phyloP scores from a whole-genome alignment of 2,888 invertebrate species.

The Panorpa germanica region DNA sequence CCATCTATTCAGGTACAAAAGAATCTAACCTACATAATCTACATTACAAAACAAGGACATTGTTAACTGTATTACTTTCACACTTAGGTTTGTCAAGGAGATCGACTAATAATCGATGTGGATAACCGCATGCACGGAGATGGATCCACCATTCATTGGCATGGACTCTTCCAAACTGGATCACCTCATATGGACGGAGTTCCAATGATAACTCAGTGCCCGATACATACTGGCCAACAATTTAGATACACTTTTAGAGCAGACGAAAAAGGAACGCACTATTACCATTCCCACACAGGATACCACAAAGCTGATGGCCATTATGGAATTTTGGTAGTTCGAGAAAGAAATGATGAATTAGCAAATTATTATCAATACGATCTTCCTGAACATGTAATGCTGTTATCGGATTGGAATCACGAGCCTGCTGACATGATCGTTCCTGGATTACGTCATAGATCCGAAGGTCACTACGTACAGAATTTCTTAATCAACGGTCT shows the following conservation, averaged over 20 bases:
- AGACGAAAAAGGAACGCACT: slow-evolving; percentile 22
- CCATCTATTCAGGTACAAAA: slow-evolving; percentile 28
- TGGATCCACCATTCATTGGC: slow-evolving; percentile 36
- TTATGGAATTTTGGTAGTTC: slow-evolving; percentile 23
- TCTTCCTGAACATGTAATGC: slow-evolving; percentile 25
- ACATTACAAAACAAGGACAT: too few relatives aligned
- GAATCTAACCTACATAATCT: too few relatives aligned
- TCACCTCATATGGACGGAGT: slow-evolving; percentile 25
- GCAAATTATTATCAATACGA: slow-evolving; percentile 25
- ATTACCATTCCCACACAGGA: slow-evolving; percentile 25
- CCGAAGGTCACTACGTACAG: slow-evolving; percentile 14
- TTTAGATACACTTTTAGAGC: slow-evolving; percentile 22
- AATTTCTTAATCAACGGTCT: slow-evolving; percentile 18
- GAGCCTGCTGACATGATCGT: slow-evolving; percentile 15
- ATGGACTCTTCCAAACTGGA: slow-evolving; percentile 23
- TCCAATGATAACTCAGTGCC: slow-evolving; percentile 24
- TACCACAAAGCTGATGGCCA: slow-evolving; percentile 26
- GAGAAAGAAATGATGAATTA: slow-evolving; percentile 17
- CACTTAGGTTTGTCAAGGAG: slow-evolving; percentile 49
- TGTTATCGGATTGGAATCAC: slow-evolving; percentile 27
- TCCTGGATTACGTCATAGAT: slow-evolving; percentile 14
- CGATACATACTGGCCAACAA: slow-evolving; percentile 20
- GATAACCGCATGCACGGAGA: slow-evolving; percentile 47
- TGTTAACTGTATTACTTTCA: too few relatives aligned
- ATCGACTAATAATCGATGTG: slow-evolving; percentile 53